phyloP scores from a whole-genome alignment of 1,140 invertebrate species.

The Eulimnadia texana region DNA sequence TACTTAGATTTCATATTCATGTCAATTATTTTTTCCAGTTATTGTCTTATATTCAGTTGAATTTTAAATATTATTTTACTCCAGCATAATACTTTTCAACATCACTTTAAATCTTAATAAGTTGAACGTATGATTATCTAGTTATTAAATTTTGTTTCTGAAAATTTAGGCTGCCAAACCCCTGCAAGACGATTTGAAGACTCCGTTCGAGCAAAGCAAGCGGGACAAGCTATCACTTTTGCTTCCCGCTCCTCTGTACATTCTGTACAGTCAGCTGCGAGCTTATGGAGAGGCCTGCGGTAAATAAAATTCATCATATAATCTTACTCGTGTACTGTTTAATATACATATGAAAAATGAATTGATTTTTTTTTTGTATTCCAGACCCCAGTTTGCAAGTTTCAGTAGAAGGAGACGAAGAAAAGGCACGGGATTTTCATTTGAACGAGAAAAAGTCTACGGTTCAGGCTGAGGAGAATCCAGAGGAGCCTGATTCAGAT shows the following conservation, averaged over 20 bases:
- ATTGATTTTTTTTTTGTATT: constrained; percentile 18
- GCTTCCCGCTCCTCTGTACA: constrained; percentile 67
- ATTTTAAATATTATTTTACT: too few relatives aligned
- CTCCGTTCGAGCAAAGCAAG: constrained; percentile 59
- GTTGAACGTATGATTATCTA: constrained; percentile 5
- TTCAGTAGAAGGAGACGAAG: constrained; percentile 58
- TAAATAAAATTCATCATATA: too few relatives aligned
- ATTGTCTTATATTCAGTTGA: too few relatives aligned
- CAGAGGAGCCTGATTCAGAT: constrained; percentile 46
- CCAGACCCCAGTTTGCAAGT: constrained; percentile 37
- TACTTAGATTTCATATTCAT: too few relatives aligned
- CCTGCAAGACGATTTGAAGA: constrained; percentile 69
- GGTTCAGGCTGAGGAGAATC: constrained; percentile 34
- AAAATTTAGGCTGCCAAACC: constrained; percentile 58
- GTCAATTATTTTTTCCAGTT: too few relatives aligned
- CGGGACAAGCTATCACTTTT: constrained; percentile 58
- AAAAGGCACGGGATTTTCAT: constrained; percentile 44
- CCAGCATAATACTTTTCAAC: too few relatives aligned
- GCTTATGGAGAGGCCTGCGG: constrained; percentile 68
- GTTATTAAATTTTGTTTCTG: not conserved
- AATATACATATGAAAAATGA: too few relatives aligned
- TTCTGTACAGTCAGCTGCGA: constrained; percentile 68
- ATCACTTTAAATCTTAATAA: too few relatives aligned
- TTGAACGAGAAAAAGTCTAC: constrained; percentile 34
- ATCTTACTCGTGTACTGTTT: too few relatives aligned